These are phyloP conservation scores for Macropis europaea DNA, from an alignment of 2,888 invertebrate species.

Conservation along the genomic window DNA sequence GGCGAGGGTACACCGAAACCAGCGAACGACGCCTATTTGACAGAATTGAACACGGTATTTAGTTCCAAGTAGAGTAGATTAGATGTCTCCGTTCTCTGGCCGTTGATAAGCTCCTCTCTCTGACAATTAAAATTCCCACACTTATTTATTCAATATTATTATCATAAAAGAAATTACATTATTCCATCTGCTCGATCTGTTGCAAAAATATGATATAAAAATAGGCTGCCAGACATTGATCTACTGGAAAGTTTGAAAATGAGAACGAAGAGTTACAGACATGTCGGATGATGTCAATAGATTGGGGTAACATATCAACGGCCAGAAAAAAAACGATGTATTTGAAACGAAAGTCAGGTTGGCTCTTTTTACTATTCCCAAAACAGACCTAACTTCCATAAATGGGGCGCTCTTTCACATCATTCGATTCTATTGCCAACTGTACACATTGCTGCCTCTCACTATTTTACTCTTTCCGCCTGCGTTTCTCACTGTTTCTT, in stretches of 20 bases:
- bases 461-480: slow-evolving; percentile 11
- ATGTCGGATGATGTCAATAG: slow-evolving; percentile 7
- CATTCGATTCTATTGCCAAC: slow-evolving; percentile 46
- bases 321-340: slow-evolving; percentile 47
- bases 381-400: slow-evolving; percentile 51
- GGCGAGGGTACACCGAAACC: slow-evolving; percentile 66
- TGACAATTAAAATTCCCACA: slow-evolving; percentile 3
- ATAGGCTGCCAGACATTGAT: too few species aligned
- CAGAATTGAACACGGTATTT: slow-evolving; percentile 63
- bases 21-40: slow-evolving; percentile 56
- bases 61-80: slow-evolving; percentile 60
- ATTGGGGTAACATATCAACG: slow-evolving; percentile 42
- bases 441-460: slow-evolving; percentile 29
- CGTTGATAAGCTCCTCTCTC: slow-evolving; percentile 48
- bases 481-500: slow-evolving; percentile 10
- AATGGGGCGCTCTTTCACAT: slow-evolving; percentile 58
- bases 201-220: too few species aligned
- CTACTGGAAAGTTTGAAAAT: too few species aligned
- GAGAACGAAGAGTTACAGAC: too few species aligned
- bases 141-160: too few species aligned
- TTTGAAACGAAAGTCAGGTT: slow-evolving; percentile 43
- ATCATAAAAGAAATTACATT: too few species aligned
- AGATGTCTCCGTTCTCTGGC: slow-evolving; percentile 50
- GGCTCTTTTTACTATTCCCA: slow-evolving; percentile 57
- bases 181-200: not conserved